phyloP scores from a whole-genome alignment of 1,140 invertebrate genomes.

The Frieseomelitta varia region DNA sequence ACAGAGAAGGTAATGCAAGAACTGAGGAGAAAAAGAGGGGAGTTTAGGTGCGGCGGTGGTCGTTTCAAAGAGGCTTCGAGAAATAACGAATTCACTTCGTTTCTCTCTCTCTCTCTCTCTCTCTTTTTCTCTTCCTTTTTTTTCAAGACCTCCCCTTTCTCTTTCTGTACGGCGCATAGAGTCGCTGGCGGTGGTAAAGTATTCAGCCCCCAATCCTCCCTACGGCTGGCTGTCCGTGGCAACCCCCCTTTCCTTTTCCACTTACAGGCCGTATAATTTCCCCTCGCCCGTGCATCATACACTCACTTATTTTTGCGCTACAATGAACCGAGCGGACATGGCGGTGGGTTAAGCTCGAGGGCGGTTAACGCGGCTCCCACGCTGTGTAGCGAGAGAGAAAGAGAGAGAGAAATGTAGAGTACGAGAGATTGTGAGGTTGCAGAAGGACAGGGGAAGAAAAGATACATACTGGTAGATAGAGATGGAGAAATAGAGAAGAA shows the following conservation, averaged over 20 bases:
- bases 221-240: conserved; percentile 59
- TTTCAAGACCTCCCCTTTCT: neutral
- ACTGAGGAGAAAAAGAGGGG: neutral
- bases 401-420: neutral
- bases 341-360: conserved; percentile 63
- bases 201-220: conserved; percentile 50
- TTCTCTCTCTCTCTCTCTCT: conserved; percentile 14
- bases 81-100: conserved; percentile 49
- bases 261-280: conserved; percentile 73
- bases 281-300: conserved; percentile 75
- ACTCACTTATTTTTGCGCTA: conserved; percentile 79
- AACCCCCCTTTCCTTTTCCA: conserved; percentile 69
- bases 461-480: neutral
- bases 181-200: conserved; percentile 31
- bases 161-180: neutral
- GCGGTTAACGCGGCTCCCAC: conserved; percentile 52
- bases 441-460: neutral
- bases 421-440: neutral
- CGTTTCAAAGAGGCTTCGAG: conserved; percentile 45
- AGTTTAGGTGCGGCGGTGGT: conserved; percentile 7
- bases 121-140: neutral
- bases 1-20: conserved; percentile 8
- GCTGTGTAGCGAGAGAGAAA: conserved; percentile 1
- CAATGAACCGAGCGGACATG: conserved; percentile 70
- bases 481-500: neutral